phyloP scores from a whole-genome alignment of 2,888 invertebrate species.

The Invenusta paracnida region DNA sequence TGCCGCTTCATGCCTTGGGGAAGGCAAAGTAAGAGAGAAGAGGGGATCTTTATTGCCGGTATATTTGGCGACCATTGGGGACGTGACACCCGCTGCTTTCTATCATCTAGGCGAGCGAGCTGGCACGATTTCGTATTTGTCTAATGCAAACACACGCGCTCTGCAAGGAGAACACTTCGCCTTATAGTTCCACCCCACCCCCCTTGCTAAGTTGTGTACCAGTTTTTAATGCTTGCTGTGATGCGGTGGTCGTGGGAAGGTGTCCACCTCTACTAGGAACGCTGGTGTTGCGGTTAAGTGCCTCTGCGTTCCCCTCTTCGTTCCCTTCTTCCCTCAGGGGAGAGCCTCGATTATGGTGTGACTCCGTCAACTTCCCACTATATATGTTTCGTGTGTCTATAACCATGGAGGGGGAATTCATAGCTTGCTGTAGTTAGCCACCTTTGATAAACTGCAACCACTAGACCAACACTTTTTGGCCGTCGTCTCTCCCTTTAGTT shows the following conservation, averaged over 20 bases:
- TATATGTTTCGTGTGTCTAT: slow-evolving; percentile 17
- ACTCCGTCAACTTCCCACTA: too few relatives aligned
- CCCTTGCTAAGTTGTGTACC: not conserved
- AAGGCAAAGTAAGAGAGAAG: too few relatives aligned
- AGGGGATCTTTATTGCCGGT: not conserved
- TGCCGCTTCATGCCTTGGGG: too few relatives aligned
- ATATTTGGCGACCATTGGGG: slow-evolving; percentile 11
- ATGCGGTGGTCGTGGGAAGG: slow-evolving; percentile 17
- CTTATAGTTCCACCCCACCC: not conserved
- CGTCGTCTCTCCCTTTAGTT: not conserved
- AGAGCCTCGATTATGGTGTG: too few relatives aligned
- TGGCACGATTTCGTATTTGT: slow-evolving; percentile 15
- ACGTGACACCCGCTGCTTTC: slow-evolving; percentile 21
- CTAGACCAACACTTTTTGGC: slow-evolving; percentile 16
- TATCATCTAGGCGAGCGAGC: not conserved
- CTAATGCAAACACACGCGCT: slow-evolving; percentile 5
- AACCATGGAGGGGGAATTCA: not conserved
- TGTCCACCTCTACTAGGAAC: not conserved
- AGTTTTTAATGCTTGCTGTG: slow-evolving; percentile 4
- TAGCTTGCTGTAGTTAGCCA: not conserved
- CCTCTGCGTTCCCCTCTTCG: not conserved
- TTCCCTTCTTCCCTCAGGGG: not conserved
- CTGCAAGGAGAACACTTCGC: not conserved
- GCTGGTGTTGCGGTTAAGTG: slow-evolving; percentile 29
- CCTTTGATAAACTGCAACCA: slow-evolving; percentile 19